Evolutionary conservation across 2,113 vertebrate genomes (phyloP).

Genomic region (Sterrhoptilus dennistouni): DNA sequence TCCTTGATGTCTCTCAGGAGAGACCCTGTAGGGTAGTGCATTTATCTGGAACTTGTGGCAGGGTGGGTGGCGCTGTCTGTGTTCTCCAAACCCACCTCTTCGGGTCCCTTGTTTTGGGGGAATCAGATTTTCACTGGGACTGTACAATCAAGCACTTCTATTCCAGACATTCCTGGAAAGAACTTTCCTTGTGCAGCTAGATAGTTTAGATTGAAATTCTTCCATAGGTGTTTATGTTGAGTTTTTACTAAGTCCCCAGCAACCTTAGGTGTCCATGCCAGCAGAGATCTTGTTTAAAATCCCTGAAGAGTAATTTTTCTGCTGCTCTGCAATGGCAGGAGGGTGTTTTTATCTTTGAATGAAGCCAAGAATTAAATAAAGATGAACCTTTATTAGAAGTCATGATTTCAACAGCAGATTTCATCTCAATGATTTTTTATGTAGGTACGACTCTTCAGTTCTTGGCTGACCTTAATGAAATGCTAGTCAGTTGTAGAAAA

Average conservation of each 20-base stretch:
- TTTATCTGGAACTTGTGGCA: background rate
- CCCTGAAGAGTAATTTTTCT: background rate
- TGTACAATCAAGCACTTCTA: background rate
- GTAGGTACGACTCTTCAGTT: background rate
- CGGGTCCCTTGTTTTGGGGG: rapidly evolving
- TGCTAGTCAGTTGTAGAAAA: background rate
- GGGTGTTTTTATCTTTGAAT: background rate
- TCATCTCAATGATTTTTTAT: background rate
- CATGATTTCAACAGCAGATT: background rate
- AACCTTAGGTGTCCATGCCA: background rate
- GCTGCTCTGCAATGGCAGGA: background rate
- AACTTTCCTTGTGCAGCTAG: background rate
- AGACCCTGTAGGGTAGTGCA: background rate
- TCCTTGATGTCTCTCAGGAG: background rate
- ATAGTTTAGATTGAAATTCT: background rate
- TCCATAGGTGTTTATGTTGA: background rate
- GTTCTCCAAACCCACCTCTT: background rate
- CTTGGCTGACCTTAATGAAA: background rate
- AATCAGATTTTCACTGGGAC: background rate
- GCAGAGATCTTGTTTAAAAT: background rate
- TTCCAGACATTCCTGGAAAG: background rate
- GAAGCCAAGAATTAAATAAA: background rate
- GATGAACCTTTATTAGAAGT: background rate
- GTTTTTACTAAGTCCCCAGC: background rate
- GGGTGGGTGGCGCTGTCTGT: background rate